A percentile compares a stretch with the other conserved stretches of the same genome.
These are phyloP conservation scores for Lasioglossum vierecki DNA, from an alignment of 2,888 invertebrate genomes.

Conservation along the genomic window DNA sequence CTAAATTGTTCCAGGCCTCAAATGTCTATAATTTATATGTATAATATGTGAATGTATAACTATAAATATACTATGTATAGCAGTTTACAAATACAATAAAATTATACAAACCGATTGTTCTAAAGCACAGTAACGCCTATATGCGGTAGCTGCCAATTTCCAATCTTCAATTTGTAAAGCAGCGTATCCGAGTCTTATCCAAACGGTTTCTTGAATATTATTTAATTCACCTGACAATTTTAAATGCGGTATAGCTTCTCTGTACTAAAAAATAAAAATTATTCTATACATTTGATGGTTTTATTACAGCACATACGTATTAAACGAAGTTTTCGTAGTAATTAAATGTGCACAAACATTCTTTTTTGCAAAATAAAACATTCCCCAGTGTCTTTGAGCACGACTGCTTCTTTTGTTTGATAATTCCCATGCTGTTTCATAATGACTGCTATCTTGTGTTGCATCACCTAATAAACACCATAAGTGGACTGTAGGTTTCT, in stretches of 20 bases:
- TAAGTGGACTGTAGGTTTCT: conserved; percentile 92
- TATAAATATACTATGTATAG: neutral
- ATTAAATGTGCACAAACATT: conserved; percentile 77
- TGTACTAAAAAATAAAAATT: conserved; percentile 85
- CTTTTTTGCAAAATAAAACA: conserved; percentile 90
- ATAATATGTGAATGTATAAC: neutral
- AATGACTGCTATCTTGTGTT: conserved; percentile 90
- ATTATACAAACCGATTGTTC: conserved; percentile 87
- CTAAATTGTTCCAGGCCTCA: conserved; percentile 99
- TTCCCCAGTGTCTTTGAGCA: conserved; percentile 95
- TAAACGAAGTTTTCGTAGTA: conserved; percentile 10
- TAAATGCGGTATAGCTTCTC: conserved; percentile 91
- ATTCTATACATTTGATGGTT: conserved; percentile 19
- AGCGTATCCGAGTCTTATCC: conserved; percentile 94
- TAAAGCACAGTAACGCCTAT: conserved; percentile 93
- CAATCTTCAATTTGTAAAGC: conserved; percentile 92
- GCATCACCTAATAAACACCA: conserved; percentile 97
- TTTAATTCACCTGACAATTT: conserved; percentile 94
- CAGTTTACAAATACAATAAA: neutral
- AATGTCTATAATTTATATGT: conserved; percentile 88
- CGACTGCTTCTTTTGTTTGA: conserved; percentile 92
- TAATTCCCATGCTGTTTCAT: conserved; percentile 96
- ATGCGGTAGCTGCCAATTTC: conserved; percentile 93
- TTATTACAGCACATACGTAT: neutral
- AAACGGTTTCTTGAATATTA: conserved; percentile 93